These are phyloP conservation scores for Thereva unica DNA, from an alignment of 2,888 invertebrate genomes.

Conservation along the genomic window DNA sequence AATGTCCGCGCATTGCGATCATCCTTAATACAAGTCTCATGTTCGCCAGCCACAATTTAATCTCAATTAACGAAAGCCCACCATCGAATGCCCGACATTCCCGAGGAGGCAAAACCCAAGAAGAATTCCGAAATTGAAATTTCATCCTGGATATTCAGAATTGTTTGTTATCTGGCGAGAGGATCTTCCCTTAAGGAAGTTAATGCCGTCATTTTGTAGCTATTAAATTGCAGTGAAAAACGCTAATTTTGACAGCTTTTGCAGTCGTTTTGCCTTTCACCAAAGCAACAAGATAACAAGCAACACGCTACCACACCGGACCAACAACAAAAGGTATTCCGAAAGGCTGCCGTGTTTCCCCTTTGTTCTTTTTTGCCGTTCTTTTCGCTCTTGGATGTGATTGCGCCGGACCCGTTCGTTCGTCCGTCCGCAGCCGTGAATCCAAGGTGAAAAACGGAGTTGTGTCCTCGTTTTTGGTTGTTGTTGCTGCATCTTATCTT, in stretches of 20 bases:
- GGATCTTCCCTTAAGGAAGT: neutral
- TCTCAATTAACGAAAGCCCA: too few species aligned
- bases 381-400: slow-evolving; percentile 4
- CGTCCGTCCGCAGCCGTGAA: neutral
- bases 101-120: too few species aligned
- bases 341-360: slow-evolving; percentile 8
- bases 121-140: too few species aligned
- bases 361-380: neutral
- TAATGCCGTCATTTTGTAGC: slow-evolving; percentile 12
- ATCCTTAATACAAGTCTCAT: too few species aligned
- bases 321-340: slow-evolving; percentile 8
- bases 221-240: slow-evolving; percentile 7
- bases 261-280: slow-evolving; percentile 1
- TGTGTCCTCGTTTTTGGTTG: slow-evolving; percentile 16
- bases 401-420: neutral
- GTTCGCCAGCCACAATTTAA: too few species aligned
- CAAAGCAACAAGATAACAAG: neutral
- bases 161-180: too few species aligned
- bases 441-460: slow-evolving; percentile 9
- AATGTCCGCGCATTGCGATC: too few species aligned
- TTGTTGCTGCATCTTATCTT: slow-evolving; percentile 1
- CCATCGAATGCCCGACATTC: too few species aligned
- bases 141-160: too few species aligned
- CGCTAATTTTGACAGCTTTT: slow-evolving; percentile 15
- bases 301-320: neutral